Conservation (phyloP, 23 tunicate species). For the Pegea sp. region DNA sequence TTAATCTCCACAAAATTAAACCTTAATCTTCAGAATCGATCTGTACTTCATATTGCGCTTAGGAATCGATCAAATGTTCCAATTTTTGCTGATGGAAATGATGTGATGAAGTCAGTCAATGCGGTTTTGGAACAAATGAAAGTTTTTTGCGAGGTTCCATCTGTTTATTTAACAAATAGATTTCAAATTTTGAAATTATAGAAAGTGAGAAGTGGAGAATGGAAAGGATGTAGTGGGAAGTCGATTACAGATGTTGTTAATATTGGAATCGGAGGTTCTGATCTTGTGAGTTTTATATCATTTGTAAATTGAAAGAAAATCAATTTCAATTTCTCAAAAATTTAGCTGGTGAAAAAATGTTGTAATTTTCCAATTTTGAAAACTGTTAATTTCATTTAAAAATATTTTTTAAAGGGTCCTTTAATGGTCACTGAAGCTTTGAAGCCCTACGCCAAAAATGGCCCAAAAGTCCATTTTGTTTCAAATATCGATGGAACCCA, state of each 20-base stretch:
- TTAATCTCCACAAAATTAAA: not conserved
- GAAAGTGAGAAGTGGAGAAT: slow-evolving; percentile 56
- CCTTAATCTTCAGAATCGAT: slow-evolving; percentile 31
- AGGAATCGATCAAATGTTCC: slow-evolving; percentile 57
- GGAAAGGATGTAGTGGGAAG: slow-evolving; percentile 96
- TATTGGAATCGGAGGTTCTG: slow-evolving; percentile 99
- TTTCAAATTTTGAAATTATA: slow-evolving; percentile 4
- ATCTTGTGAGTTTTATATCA: slow-evolving; percentile 30
- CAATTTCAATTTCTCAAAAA: not conserved
- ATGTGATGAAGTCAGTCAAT: slow-evolving; percentile 87
- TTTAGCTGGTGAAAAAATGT: not conserved
- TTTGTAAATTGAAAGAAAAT: not conserved
- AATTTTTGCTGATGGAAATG: slow-evolving; percentile 50
- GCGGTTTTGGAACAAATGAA: slow-evolving; percentile 66
- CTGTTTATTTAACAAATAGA: not conserved
- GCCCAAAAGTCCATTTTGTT: slow-evolving; percentile 79
- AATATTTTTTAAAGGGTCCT: slow-evolving; percentile 45
- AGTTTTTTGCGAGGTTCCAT: slow-evolving; percentile 16
- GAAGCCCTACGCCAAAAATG: slow-evolving; percentile 64
- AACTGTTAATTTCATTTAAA: not conserved
- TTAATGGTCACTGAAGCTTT: slow-evolving; percentile 97
- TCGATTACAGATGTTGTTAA: slow-evolving; percentile 89
- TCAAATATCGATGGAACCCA: slow-evolving; percentile 99
- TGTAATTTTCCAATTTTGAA: not conserved
- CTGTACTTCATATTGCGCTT: slow-evolving; percentile 87